phyloP scores from a whole-genome alignment of 2,797 vertebrate species.

The Anomalospiza imberbis region DNA sequence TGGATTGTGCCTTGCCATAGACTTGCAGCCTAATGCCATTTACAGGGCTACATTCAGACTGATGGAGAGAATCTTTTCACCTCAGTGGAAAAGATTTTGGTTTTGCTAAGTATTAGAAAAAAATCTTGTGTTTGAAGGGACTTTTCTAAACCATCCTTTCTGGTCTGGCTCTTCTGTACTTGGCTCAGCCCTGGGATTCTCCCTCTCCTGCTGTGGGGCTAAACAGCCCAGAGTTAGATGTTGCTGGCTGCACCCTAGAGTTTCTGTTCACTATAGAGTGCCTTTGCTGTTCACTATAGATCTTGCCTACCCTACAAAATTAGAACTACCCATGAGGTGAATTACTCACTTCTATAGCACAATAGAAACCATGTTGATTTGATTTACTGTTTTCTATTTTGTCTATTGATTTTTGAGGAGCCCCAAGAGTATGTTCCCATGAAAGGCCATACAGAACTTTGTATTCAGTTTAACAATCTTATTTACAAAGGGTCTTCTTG shows the following conservation, averaged over 20 bases:
- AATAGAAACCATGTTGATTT: not conserved
- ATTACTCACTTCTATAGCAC: not conserved
- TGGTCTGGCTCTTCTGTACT: not conserved
- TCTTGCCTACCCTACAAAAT: not conserved
- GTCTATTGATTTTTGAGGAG: conserved; percentile 8
- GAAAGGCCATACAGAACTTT: not conserved
- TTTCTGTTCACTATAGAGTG: not conserved
- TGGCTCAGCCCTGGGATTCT: not conserved
- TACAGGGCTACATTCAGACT: not conserved
- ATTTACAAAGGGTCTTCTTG: conserved; percentile 4
- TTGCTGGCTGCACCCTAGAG: not conserved
- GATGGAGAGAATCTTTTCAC: not conserved
- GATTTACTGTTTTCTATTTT: conserved; percentile 32
- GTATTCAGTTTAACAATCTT: not conserved
- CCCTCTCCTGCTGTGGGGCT: not conserved
- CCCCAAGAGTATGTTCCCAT: not conserved
- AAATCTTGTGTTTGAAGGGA: not conserved
- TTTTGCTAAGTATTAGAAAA: not conserved
- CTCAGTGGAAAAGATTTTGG: not conserved
- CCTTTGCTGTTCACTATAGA: not conserved
- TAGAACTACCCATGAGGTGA: not conserved
- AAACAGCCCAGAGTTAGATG: rapidly evolving
- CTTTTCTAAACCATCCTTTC: not conserved
- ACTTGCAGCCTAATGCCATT: not conserved
- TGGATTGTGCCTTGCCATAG: not conserved